phyloP scores from a whole-genome alignment of 30 jellyfish, hydroid and myxozoan species.

The Chironex yamaguchii region DNA sequence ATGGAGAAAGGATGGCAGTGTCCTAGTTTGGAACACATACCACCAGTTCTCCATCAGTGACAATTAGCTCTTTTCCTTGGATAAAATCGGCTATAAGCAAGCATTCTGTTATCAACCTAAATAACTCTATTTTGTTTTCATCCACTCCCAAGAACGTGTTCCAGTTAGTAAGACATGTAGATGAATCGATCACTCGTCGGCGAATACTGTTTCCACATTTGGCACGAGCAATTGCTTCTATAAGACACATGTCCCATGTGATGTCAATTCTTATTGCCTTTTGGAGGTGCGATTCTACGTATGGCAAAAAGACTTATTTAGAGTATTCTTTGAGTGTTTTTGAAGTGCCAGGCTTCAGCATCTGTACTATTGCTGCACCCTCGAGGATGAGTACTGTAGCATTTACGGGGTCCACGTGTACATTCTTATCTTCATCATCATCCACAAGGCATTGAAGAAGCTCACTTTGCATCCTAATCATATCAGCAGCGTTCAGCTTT shows the following conservation, averaged over 20 bases:
- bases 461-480: too few relatives aligned
- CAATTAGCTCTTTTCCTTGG: background rate
- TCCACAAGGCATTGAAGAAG: constrained; percentile 1
- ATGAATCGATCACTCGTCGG: background rate
- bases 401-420: background rate
- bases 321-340: background rate
- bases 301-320: background rate
- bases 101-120: background rate
- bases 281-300: background rate
- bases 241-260: background rate
- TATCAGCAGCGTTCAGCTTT: too few relatives aligned
- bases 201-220: background rate
- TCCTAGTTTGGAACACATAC: background rate
- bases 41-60: too few relatives aligned
- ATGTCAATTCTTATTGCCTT: background rate
- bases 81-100: background rate
- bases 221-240: background rate
- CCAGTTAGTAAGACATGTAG: background rate
- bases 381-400: background rate
- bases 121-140: background rate
- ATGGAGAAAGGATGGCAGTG: constrained; percentile 3
- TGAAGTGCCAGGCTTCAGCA: background rate
- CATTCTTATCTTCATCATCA: too few relatives aligned
- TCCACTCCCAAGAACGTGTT: background rate
- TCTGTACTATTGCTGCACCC: constrained; percentile 1